Conservation (phyloP, 2,888 invertebrate genomes). For the Cyrtodaria siliqua region DNA sequence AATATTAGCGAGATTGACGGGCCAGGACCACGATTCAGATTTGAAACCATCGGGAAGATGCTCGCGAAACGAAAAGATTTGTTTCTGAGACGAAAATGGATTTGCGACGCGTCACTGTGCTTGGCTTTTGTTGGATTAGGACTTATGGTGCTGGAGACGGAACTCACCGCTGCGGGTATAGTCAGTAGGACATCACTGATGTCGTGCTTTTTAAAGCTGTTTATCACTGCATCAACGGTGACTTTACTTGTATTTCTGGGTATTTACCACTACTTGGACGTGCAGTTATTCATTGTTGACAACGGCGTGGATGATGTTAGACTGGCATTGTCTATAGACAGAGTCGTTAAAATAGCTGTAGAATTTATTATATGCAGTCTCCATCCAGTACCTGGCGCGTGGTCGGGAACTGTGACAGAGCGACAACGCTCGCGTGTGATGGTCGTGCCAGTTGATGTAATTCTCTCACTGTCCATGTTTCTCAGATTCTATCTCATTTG, state of each 20-base stretch:
- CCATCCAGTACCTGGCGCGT: conserved; percentile 84
- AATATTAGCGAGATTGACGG: conserved; percentile 28
- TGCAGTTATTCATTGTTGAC: conserved; percentile 83
- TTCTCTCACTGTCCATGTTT: conserved; percentile 84
- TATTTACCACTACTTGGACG: conserved; percentile 83
- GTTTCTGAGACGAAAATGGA: conserved; percentile 77
- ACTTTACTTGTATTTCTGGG: conserved; percentile 81
- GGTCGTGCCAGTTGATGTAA: conserved; percentile 81
- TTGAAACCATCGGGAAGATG: conserved; percentile 83
- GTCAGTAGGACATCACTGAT: conserved; percentile 65
- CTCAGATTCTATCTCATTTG: conserved; percentile 82
- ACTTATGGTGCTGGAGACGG: conserved; percentile 84
- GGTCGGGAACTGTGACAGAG: conserved; percentile 74
- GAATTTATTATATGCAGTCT: conserved; percentile 88
- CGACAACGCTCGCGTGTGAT: conserved; percentile 50
- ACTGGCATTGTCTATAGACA: conserved; percentile 79
- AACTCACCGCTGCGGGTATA: conserved; percentile 75
- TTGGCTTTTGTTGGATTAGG: conserved; percentile 82
- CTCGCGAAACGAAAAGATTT: conserved; percentile 83
- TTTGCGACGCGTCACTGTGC: conserved; percentile 80
- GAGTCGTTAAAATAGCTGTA: conserved; percentile 89
- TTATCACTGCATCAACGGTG: conserved; percentile 81
- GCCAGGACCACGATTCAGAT: conserved; percentile 56
- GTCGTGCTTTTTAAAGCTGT: conserved; percentile 80
- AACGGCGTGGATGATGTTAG: conserved; percentile 84